Base-by-base conservation (phyloP, 2,113 vertebrate genomes). In the Sapayoa aenigma region DNA sequence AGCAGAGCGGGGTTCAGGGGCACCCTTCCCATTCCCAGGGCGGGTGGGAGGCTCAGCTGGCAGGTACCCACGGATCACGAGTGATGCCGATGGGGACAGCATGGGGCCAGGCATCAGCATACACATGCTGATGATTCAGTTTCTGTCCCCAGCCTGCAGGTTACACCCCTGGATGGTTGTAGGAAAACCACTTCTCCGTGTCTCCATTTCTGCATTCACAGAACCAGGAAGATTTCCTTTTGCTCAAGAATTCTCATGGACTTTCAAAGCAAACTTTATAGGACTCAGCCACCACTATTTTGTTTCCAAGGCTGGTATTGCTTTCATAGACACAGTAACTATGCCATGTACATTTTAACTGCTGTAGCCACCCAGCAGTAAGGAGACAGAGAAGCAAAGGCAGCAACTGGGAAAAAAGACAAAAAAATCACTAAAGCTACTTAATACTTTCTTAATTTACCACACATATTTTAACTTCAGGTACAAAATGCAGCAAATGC, bases 71-170 rank as follows among this genome's bases (percentile, higher is more conserved):
- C 33, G 1, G 3, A 41, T 18, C 37, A 49, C 3, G 0, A 10
- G 66, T 3, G 13, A 35, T 42, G 71, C 19, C 5, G 1, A 12
- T 2, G 1, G 56, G 35, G 4, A 18, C 25, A 21, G 47, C 39
- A 13, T 4, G 0, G 53, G 25, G 47, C 25, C 71, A 46, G 28
- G 11, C 3, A 0, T 8, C 25, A 16, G 19, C 7, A 0, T 3
- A 24, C 24, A 5, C 12, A 14, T 31, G 49, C 35, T 50, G 12
- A 5, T 16, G 6, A 15, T 17, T 21, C 12, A 9, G 5, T 8
- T 67, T 50, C 56, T 68, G 30, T 18, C 46, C 9, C 27, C 16
- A 55, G 2, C 8, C 49, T 41, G 30, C 53, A 65, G 23, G 12
- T n/a, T n/a, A n/a, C 41, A 74, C 8, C 11, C 12, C 42, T 6